Evolutionary conservation across 2,888 invertebrate species (phyloP).

Genomic region (Diplazon laetatorius): DNA sequence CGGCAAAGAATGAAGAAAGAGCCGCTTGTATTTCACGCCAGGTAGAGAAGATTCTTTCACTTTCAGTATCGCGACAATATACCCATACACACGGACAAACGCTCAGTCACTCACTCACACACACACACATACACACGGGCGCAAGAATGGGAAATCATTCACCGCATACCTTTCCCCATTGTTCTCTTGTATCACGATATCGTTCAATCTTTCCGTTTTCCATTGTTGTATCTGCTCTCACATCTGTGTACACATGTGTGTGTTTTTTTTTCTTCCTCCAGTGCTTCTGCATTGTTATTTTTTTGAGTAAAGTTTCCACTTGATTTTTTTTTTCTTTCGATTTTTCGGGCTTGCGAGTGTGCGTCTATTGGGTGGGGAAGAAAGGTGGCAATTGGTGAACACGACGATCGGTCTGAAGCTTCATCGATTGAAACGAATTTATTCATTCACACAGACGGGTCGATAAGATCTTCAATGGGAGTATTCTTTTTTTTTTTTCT

Average conservation of each 20-base stretch:
- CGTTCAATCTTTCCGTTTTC: constrained; percentile 19
- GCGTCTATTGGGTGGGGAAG: too few relatives aligned
- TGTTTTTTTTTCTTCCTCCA: constrained; percentile 22
- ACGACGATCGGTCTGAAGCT: too few relatives aligned
- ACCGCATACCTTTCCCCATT: constrained; percentile 19
- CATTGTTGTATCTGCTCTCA: constrained; percentile 1
- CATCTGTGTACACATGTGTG: not conserved
- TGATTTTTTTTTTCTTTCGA: too few relatives aligned
- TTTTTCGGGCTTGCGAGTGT: too few relatives aligned
- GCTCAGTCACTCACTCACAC: not conserved
- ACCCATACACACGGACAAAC: not conserved
- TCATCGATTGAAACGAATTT: too few relatives aligned
- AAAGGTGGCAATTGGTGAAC: too few relatives aligned
- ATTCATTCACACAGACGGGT: too few relatives aligned
- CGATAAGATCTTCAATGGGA: too few relatives aligned
- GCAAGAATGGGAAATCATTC: not conserved
- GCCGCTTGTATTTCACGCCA: constrained; percentile 43
- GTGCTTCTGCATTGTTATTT: not conserved
- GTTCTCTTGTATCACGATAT: constrained; percentile 14
- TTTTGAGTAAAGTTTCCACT: not conserved
- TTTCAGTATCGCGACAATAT: not conserved
- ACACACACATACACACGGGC: not conserved
- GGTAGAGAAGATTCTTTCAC: constrained; percentile 24
- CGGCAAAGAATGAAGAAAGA: constrained; percentile 22
- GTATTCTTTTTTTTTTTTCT: too few relatives aligned